Conservation (phyloP, 1,140 invertebrate genomes). For the Zophobas atratus region DNA sequence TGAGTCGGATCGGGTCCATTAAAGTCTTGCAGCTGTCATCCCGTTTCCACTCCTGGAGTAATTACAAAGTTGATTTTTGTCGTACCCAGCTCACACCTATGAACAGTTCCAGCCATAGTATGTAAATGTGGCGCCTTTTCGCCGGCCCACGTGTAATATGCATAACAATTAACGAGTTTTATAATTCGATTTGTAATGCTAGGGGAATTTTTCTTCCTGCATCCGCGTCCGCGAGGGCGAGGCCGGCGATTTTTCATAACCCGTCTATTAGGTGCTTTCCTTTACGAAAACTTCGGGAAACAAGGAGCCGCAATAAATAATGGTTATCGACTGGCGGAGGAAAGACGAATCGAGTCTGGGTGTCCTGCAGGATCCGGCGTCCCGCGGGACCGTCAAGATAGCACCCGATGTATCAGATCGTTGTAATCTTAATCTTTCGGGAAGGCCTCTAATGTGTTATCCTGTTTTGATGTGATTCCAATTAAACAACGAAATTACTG, state of each 20-base stretch:
- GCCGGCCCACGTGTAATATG: conserved; percentile 24
- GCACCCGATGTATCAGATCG: conserved; percentile 30
- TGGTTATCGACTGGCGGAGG: conserved; percentile 7
- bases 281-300: background rate
- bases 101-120: conserved; percentile 17
- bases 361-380: conserved; percentile 1
- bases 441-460: conserved; percentile 25
- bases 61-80: conserved; percentile 35
- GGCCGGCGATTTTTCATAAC: background rate
- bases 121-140: conserved; percentile 40
- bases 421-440: conserved; percentile 6
- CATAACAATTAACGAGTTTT: conserved; percentile 35
- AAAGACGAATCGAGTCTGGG: conserved; percentile 7
- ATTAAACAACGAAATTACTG: conserved; percentile 42
- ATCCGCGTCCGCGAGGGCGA: conserved; percentile 2
- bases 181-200: conserved; percentile 24
- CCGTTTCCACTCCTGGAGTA: background rate
- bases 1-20: conserved; percentile 11
- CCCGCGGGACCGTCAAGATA: conserved; percentile 29
- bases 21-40: conserved; percentile 19
- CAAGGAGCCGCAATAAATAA: conserved; percentile 18
- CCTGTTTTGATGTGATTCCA: conserved; percentile 35
- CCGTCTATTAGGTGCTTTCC: no score
- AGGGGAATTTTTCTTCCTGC: conserved; percentile 7
- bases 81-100: background rate